Evolutionary conservation across 2,797 vertebrate genomes (phyloP).

Genomic region (Mycteria americana): DNA sequence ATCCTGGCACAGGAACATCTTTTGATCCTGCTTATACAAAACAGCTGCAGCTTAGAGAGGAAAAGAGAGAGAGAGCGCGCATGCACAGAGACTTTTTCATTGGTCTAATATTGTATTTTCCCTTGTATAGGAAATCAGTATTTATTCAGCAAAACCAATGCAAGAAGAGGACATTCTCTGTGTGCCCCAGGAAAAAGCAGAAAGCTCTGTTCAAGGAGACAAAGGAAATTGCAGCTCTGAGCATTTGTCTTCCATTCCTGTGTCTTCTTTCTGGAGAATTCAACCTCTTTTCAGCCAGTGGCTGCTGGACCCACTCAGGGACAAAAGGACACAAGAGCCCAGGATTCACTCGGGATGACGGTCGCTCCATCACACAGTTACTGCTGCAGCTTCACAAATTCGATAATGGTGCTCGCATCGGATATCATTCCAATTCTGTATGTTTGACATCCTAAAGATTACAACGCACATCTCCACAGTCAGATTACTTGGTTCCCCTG

Average conservation of each 20-base stretch:
- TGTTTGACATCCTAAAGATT: rapidly evolving
- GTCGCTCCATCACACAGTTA: background rate
- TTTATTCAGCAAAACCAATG: background rate
- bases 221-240: background rate
- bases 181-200: background rate
- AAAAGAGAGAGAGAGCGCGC: too few species aligned
- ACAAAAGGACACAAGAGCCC: background rate
- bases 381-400: background rate
- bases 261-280: background rate
- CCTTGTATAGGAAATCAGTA: background rate
- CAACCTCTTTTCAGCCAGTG: background rate
- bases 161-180: background rate
- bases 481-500: rapidly evolving
- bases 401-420: rapidly evolving
- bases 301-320: background rate
- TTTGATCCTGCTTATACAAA: background rate
- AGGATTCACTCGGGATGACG: background rate
- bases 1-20: background rate
- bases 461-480: rapidly evolving
- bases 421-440: background rate
- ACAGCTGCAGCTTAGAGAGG: too few species aligned
- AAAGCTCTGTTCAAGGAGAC: background rate
- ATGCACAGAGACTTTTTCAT: background rate
- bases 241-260: background rate
- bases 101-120: background rate